Evolutionary conservation across 1,140 invertebrate genomes (phyloP), one percentile per base, ranked within the genome.

Genomic region (Drosophila sulfurigaster): DNA sequence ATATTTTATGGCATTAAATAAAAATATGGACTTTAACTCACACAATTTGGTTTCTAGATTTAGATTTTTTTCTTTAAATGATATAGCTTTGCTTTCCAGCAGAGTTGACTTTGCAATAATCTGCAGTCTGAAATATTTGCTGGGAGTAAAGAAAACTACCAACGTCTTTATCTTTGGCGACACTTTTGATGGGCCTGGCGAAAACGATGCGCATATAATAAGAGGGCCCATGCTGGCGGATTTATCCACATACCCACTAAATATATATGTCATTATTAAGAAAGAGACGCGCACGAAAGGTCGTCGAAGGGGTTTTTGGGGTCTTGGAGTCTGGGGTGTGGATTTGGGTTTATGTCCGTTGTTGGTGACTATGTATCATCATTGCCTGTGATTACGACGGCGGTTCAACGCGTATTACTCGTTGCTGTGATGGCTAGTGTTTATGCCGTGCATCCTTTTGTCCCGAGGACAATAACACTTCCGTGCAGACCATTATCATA

Each of bases 401-500:
- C 51, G 67, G 51, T 16, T 77, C 60, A 58, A 46, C 64, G 76
- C 65, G 66, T 69, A 82, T 82, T 78, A 77, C 41, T 43, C 41
- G 41, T 43, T 2, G 41, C n/a, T 2, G n/a, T 78, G 78, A 78
- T 71, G 73, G 78, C 78, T 89, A 88, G 70, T 80, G 82, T 86
- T 77, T 75, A 78, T 71, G 82, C 74, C 52, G 65, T 88, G 82
- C 72, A 81, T 88, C 88, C 88, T 79, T 91, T 91, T 91, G 78
- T 91, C 83, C 81, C 64, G 76, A 85, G 88, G 88, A 91, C 88
- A 91, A 91, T 91, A 89, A 91, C 88, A 85, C 85, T 88, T 91
- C 79, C 75, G 83, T 88, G 81, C 74, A 73, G 74, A 85, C 83
- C 89, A 91, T 91, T 91, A 91, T 89, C 88, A 91, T 91, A 91